phyloP scores from a whole-genome alignment of 2,888 invertebrate genomes.

The Perizoma affinitatum region DNA sequence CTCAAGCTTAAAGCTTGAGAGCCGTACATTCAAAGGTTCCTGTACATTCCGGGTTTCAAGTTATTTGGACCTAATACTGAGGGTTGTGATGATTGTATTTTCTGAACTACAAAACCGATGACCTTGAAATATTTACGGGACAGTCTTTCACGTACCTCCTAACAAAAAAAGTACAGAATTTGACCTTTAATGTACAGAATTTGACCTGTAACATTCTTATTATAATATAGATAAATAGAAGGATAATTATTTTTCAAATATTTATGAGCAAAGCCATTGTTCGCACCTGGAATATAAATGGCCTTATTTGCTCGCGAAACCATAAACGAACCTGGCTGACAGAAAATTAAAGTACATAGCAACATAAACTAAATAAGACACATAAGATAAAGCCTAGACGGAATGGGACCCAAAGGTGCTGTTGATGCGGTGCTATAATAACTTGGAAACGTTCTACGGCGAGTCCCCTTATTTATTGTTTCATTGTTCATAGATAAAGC shows the following conservation, averaged over 20 bases:
- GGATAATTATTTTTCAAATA: conserved; percentile 13
- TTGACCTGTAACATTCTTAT: no score
- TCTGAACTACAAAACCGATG: no score
- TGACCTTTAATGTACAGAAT: no score
- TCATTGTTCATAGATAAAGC: not conserved
- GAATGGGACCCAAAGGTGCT: conserved; percentile 64
- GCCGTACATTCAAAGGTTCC: no score
- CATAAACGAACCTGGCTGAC: conserved; percentile 26
- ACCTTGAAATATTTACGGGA: no score
- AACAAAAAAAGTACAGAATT: no score
- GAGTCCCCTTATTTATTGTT: conserved; percentile 15
- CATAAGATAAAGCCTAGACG: conserved; percentile 46
- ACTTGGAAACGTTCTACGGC: conserved; percentile 48
- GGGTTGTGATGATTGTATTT: no score
- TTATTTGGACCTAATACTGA: no score
- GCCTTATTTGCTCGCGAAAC: conserved; percentile 31
- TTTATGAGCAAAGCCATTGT: conserved; percentile 27
- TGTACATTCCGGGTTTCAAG: no score
- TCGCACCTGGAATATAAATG: conserved; percentile 38
- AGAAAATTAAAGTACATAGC: conserved; percentile 33
- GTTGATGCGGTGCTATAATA: conserved; percentile 53
- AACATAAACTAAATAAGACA: conserved; percentile 54
- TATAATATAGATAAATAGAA: no score
- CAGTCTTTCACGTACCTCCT: no score
- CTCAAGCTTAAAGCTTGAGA: no score